A percentile compares a stretch with the other conserved stretches of the same genome.
Conservation (phyloP, 2,113 vertebrate species). For the Chaetops frenatus region DNA sequence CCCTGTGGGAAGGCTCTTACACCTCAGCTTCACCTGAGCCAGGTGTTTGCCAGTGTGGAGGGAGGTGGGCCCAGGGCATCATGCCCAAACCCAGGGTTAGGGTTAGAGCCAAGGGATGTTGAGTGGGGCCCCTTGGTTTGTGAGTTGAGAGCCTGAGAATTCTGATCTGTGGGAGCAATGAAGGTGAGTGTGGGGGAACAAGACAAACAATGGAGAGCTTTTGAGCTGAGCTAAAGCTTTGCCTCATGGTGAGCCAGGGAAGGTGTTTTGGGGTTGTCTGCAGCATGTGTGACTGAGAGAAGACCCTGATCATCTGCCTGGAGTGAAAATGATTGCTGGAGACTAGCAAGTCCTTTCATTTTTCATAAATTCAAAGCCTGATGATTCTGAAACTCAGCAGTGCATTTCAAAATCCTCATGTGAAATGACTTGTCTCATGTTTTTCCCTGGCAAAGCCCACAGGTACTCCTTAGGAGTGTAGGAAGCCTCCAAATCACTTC, state of each 20-base stretch:
- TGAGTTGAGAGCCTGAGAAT: background rate
- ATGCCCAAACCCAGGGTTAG: background rate
- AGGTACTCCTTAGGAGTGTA: background rate
- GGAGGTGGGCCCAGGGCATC: background rate
- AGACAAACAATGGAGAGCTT: background rate
- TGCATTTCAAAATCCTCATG: background rate
- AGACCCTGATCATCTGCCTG: background rate
- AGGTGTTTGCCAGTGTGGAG: background rate
- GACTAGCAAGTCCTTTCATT: background rate
- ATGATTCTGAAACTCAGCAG: background rate
- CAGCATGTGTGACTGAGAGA: background rate
- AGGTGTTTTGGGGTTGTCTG: background rate
- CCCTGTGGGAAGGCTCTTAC: background rate
- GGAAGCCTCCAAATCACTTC: background rate
- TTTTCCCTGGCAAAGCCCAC: background rate
- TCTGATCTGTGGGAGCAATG: background rate
- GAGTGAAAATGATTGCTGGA: background rate
- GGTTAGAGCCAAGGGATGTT: background rate
- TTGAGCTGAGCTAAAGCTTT: background rate
- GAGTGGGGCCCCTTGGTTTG: accelerated
- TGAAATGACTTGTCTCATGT: background rate
- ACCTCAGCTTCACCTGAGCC: background rate
- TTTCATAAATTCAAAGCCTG: background rate
- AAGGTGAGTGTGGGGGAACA: too few species aligned
- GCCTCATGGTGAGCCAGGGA: background rate